Evolutionary conservation across 2,797 vertebrate genomes (phyloP), one percentile per base, ranked within the genome.

Genomic region (Scleropages formosus): DNA sequence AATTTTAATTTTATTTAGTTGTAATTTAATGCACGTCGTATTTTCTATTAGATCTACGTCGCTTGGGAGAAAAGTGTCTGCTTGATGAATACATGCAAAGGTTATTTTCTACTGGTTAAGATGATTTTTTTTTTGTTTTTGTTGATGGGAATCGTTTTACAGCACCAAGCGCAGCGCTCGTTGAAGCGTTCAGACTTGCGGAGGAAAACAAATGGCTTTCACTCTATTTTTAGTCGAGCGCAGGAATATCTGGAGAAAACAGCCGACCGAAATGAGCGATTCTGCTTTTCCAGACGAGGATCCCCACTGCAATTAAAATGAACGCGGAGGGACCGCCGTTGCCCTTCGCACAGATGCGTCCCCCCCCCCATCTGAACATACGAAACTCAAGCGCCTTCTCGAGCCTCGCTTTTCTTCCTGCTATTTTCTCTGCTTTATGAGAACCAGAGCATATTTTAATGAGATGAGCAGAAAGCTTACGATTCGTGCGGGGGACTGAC

Each of bases 401-500:
- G 47, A 20, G 56, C 8, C 59, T 18, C 65, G 75, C 77, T 74
- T n/a, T 20, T n/a, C n/a, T 39, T 75, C 53, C 70, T 53, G 1
- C 22, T 51, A 27, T 78, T 72, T 18, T 58, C 72, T 47, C 72
- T 20, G 27, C 44, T 44, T 68, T 56, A 62, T 4, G 59, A 69
- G 51, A 70, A 49, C n/a, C 20, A 8, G 6, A 70, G 39, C 51
- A n/a, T 10, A 73, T 59, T 58, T 80, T 27, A 72, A 61, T 49
- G 53, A 12, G 59, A 63, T 65, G 49, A 26, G 44, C 81, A 70
- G 70, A 71, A 78, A 1, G n/a, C 83, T 73, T 73, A 72, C 63
- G 72, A 72, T 80, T 82, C 60, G 80, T 78, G 77, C 74, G 56
- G 68, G 62, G 46, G 51, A 79, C 53, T 73, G 44, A 58, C 24